These are phyloP conservation scores for Clarias fuscus DNA, from an alignment of 2,797 vertebrate genomes.

Conservation along the genomic window DNA sequence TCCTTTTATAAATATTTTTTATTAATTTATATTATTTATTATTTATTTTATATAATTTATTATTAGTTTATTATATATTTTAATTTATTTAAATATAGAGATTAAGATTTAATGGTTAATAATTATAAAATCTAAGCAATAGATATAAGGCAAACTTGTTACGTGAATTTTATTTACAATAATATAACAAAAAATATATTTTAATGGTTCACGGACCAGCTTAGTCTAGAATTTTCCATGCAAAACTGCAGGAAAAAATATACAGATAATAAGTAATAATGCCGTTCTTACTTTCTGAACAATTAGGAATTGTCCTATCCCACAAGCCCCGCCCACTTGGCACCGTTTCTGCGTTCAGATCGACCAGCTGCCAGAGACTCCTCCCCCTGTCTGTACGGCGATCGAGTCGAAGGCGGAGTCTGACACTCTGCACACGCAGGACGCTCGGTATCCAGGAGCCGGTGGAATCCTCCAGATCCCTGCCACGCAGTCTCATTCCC, in stretches of 20 bases:
- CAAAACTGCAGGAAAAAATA: neutral
- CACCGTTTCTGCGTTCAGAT: constrained; percentile 60
- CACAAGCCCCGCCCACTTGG: constrained; percentile 45
- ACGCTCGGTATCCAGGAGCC: constrained; percentile 68
- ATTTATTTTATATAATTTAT: no score
- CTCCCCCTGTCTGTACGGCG: constrained; percentile 63
- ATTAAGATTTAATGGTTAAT: neutral
- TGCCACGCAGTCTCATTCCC: constrained; percentile 70
- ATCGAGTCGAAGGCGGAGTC: constrained; percentile 69
- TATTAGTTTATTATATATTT: neutral
- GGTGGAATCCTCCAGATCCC: constrained; percentile 61
- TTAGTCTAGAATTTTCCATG: neutral
- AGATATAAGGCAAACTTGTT: neutral
- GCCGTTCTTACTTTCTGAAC: constrained; percentile 61
- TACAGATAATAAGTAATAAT: neutral
- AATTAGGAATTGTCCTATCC: constrained; percentile 45
- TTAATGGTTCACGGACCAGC: neutral
- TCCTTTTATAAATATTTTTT: no score
- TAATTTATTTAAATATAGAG: neutral
- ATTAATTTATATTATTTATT: no score
- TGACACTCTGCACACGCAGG: constrained; percentile 65
- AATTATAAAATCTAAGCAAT: neutral
- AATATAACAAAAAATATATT: neutral
- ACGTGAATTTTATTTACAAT: neutral
- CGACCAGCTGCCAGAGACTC: constrained; percentile 72